A percentile compares a stretch with the other conserved stretches of the same genome.
Conservation (phyloP, 1,140 invertebrate genomes). For the Saxidomus purpurata region DNA sequence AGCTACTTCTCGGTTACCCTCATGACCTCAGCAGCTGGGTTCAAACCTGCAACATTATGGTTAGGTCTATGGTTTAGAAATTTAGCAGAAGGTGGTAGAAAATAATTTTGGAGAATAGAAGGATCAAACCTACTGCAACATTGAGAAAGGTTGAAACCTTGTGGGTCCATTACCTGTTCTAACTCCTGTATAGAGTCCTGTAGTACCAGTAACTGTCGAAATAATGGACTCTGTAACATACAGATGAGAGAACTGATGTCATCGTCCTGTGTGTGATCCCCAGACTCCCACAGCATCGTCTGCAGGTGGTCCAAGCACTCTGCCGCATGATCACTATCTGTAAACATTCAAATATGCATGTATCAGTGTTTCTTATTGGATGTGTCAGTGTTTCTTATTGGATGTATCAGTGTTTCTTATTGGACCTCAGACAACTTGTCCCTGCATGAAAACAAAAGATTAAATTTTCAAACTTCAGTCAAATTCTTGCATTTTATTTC, state of each 20-base stretch:
- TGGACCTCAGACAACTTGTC: neutral
- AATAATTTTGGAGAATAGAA: no score
- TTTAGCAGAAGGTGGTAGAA: no score
- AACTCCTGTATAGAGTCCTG: conserved; percentile 87
- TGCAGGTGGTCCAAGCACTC: conserved; percentile 93
- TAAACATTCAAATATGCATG: conserved; percentile 63
- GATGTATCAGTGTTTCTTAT: neutral
- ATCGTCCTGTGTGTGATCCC: conserved; percentile 91
- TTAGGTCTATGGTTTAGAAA: no score
- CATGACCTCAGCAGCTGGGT: no score
- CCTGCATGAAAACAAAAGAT: no score
- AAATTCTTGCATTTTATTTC: neutral
- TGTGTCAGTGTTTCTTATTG: neutral
- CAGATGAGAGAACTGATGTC: conserved; percentile 95
- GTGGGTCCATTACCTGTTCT: conserved; percentile 73
- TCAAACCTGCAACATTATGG: no score
- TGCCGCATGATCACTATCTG: conserved; percentile 89
- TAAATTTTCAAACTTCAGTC: neutral
- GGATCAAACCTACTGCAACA: no score
- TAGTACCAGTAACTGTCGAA: conserved; percentile 96
- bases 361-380: neutral
- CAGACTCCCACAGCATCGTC: conserved; percentile 91
- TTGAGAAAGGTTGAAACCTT: no score
- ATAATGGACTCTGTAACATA: conserved; percentile 96
- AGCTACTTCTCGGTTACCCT: no score